Percentiles rank a stretch among this genome's conserved stretches.
These are phyloP conservation scores for Promerops cafer DNA, from an alignment of 2,113 vertebrate species.

Conservation along the genomic window DNA sequence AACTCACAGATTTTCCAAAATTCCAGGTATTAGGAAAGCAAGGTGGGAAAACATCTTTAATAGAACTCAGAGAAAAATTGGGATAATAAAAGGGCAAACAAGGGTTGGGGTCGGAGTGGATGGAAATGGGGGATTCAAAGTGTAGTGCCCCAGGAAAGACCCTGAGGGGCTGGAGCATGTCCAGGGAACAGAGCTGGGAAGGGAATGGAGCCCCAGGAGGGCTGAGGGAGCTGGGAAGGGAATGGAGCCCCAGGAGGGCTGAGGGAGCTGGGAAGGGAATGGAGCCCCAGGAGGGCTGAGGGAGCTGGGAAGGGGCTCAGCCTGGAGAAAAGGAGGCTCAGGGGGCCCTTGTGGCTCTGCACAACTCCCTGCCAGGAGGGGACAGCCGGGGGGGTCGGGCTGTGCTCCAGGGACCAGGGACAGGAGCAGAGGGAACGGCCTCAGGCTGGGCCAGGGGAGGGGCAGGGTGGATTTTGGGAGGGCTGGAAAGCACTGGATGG, in stretches of 20 bases:
- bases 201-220: background rate
- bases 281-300: background rate
- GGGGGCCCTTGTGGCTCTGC: background rate
- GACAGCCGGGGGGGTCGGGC: background rate
- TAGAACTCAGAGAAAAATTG: too few species aligned
- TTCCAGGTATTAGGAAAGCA: too few species aligned
- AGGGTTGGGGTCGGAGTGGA: too few species aligned
- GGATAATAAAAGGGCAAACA: too few species aligned
- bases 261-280: background rate
- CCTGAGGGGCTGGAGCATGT: background rate
- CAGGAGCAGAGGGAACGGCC: background rate
- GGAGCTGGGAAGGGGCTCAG: background rate
- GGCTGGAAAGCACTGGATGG: background rate
- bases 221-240: background rate
- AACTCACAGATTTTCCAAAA: too few species aligned
- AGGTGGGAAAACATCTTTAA: too few species aligned
- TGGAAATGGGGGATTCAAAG: too few species aligned
- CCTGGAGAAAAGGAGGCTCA: background rate
- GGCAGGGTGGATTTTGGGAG: accelerated
- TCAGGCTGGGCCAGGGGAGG: background rate
- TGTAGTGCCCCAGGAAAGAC: too few species aligned
- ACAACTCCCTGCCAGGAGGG: background rate
- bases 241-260: background rate
- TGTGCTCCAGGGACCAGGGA: background rate
- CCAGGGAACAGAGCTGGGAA: background rate